phyloP scores from a whole-genome alignment of 2,888 invertebrate genomes.

The Quadroppia sp. region DNA sequence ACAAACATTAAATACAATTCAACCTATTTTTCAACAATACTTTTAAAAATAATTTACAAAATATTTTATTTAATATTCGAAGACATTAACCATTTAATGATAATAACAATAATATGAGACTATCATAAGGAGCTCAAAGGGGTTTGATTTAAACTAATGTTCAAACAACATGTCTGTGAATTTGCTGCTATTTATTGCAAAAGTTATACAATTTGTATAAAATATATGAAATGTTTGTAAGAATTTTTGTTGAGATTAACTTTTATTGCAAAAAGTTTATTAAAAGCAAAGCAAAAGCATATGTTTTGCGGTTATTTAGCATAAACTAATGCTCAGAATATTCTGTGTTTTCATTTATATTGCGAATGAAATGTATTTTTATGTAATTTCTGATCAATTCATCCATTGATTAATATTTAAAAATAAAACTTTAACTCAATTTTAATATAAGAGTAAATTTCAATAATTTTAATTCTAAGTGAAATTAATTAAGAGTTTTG shows the following conservation, averaged over 20 bases:
- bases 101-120: too few species aligned
- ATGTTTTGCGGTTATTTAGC: constrained; percentile 6
- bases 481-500: too few species aligned
- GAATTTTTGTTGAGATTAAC: constrained; percentile 11
- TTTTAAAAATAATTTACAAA: too few species aligned
- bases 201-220: background rate
- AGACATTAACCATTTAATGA: too few species aligned
- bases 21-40: too few species aligned
- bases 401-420: background rate
- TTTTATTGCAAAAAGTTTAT: background rate
- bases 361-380: background rate
- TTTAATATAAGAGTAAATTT: background rate
- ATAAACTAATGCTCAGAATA: background rate
- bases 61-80: too few species aligned
- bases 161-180: background rate
- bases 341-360: constrained; percentile 9
- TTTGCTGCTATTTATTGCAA: background rate
- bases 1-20: too few species aligned
- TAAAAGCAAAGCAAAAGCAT: constrained; percentile 4
- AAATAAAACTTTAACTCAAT: background rate
- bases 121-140: too few species aligned
- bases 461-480: background rate
- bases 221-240: background rate
- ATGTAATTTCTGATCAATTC: background rate
- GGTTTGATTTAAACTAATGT: too few species aligned